A percentile compares a stretch with the other conserved stretches of the same genome.
Evolutionary conservation across 2,113 vertebrate species (phyloP).

Genomic region (Dermatemys mawii): DNA sequence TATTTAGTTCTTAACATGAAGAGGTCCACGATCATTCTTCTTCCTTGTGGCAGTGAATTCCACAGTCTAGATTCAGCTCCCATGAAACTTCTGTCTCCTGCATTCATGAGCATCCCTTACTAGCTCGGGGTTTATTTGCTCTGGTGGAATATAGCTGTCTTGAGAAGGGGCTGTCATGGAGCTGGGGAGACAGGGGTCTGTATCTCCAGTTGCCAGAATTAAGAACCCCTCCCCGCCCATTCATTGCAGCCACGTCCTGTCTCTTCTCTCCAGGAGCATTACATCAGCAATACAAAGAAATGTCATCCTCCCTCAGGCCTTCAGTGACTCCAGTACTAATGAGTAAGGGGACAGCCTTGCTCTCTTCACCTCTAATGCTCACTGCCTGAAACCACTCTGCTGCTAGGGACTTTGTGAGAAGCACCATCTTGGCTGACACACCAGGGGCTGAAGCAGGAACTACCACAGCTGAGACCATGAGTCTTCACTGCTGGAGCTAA

Average conservation of each 20-base stretch:
- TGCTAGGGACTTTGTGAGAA: background rate
- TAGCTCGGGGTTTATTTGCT: background rate
- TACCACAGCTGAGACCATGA: background rate
- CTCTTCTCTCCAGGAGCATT: background rate
- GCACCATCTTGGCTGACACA: background rate
- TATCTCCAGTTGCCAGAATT: background rate
- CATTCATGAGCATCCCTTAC: background rate
- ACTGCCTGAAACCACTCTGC: background rate
- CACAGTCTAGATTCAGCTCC: background rate
- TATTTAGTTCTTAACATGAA: background rate
- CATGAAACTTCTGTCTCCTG: background rate
- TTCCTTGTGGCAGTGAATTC: background rate
- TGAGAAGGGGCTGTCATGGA: background rate
- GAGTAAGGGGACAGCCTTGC: background rate
- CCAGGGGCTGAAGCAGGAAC: background rate
- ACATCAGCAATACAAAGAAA: background rate
- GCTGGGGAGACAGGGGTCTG: background rate
- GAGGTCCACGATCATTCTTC: background rate
- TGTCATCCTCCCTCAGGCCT: background rate
- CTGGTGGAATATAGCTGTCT: background rate
- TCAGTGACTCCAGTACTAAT: background rate
- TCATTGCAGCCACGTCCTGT: background rate
- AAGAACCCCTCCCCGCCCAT: background rate
- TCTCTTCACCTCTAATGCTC: background rate
- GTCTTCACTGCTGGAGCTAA: background rate